Conservation (phyloP, 2,888 invertebrate genomes). For the Drosophila lacicola region DNA sequence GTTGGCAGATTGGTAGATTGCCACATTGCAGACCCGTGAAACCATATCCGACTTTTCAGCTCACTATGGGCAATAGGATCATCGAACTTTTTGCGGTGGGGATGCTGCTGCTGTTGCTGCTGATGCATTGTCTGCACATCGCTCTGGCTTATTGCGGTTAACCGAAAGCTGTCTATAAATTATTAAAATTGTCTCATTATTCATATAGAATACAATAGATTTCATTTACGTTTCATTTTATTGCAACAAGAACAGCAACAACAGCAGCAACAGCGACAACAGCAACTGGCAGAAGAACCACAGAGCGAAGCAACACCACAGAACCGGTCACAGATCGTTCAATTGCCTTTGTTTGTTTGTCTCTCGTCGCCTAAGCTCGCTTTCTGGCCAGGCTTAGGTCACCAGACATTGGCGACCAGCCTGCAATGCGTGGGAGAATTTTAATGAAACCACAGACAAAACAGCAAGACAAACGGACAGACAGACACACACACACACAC, state of each 20-base stretch:
- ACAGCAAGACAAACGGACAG: slow-evolving; percentile 2
- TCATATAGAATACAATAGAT: slow-evolving; percentile 84
- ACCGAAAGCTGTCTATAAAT: slow-evolving; percentile 85
- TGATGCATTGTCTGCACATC: slow-evolving; percentile 58
- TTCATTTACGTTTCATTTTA: slow-evolving; percentile 80
- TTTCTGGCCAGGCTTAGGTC: slow-evolving; percentile 52
- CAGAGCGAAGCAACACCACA: slow-evolving; percentile 43
- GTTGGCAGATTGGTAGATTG: slow-evolving; percentile 21
- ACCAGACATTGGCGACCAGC: slow-evolving; percentile 43
- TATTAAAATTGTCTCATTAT: slow-evolving; percentile 85
- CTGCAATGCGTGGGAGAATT: slow-evolving; percentile 73
- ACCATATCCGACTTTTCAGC: slow-evolving; percentile 69
- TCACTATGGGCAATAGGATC: slow-evolving; percentile 59
- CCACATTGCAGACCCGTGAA: slow-evolving; percentile 43
- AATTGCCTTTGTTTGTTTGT: slow-evolving; percentile 58
- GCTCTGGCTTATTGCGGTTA: slow-evolving; percentile 80
- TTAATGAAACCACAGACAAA: slow-evolving; percentile 52
- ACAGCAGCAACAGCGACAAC: slow-evolving; percentile 6
- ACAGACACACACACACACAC: slow-evolving; percentile 10
- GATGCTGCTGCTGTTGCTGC: slow-evolving; percentile 35
- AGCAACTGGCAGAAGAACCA: slow-evolving; percentile 30
- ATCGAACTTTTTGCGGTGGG: slow-evolving; percentile 76
- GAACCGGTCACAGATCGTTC: slow-evolving; percentile 65
- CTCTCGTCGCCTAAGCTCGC: slow-evolving; percentile 13
- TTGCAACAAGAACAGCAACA: slow-evolving; percentile 66